Percentiles rank a stretch among this genome's conserved stretches.
Conservation (phyloP, 2,113 vertebrate species). For the Antennarius striatus region DNA sequence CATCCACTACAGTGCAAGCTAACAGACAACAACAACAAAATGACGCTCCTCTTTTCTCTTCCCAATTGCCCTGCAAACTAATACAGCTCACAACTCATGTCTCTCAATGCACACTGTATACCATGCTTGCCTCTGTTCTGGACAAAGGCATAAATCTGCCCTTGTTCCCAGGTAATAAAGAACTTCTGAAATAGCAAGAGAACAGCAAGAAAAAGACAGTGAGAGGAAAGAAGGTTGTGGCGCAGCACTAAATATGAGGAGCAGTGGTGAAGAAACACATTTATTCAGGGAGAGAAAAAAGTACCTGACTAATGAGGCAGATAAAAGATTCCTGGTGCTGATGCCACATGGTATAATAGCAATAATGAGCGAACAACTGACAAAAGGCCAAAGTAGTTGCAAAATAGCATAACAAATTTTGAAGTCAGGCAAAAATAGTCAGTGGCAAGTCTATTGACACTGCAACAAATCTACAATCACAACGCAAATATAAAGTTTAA, state of each 20-base stretch:
- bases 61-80: constrained; percentile 28
- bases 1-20: constrained; percentile 50
- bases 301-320: constrained; percentile 56
- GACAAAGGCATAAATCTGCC: constrained; percentile 68
- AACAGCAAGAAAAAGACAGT: constrained; percentile 38
- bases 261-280: constrained; percentile 51
- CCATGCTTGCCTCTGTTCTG: constrained; percentile 37
- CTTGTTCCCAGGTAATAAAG: constrained; percentile 68
- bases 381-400: constrained; percentile 8
- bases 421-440: neutral
- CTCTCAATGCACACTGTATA: constrained; percentile 59
- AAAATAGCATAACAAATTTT: constrained; percentile 4
- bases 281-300: constrained; percentile 44
- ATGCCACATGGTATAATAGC: constrained; percentile 36
- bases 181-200: constrained; percentile 53
- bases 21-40: constrained; percentile 34
- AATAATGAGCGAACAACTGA: constrained; percentile 32
- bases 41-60: constrained; percentile 17
- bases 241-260: constrained; percentile 8
- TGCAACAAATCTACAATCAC: neutral
- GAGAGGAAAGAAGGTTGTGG: neutral
- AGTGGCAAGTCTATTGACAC: neutral
- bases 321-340: constrained; percentile 55
- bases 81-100: constrained; percentile 57
- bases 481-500: neutral